phyloP scores from a whole-genome alignment of 2,113 vertebrate species.

The Pluvialis apricaria region DNA sequence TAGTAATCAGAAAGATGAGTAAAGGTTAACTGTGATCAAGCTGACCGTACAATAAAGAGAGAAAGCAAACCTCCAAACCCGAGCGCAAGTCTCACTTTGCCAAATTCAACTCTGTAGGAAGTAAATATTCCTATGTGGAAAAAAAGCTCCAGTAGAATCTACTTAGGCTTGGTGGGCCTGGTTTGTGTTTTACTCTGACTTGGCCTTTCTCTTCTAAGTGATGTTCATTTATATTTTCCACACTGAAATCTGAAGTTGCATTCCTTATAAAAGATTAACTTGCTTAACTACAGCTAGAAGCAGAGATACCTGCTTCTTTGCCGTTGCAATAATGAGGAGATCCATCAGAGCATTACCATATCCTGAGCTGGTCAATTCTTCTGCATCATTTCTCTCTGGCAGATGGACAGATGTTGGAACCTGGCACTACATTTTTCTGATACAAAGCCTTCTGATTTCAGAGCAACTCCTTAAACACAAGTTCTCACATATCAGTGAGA shows the following conservation, averaged over 20 bases:
- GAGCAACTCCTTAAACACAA: neutral
- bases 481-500: neutral
- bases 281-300: neutral
- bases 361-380: neutral
- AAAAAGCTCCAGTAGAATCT: neutral
- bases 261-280: neutral
- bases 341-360: rapidly evolving
- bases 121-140: neutral
- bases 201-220: neutral
- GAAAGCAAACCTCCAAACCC: neutral
- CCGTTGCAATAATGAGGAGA: neutral
- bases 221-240: neutral
- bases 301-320: neutral
- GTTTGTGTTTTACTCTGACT: neutral
- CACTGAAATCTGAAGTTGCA: neutral
- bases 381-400: neutral
- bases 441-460: neutral
- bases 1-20: neutral
- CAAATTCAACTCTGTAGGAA: neutral
- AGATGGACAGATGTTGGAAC: neutral
- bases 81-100: neutral
- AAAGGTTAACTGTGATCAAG: neutral
- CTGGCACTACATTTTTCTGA: neutral
- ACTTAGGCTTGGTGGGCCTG: neutral
- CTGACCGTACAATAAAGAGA: neutral